Evolutionary conservation across 2,113 vertebrate genomes (phyloP).

Genomic region (Dipodomys spectabilis): DNA sequence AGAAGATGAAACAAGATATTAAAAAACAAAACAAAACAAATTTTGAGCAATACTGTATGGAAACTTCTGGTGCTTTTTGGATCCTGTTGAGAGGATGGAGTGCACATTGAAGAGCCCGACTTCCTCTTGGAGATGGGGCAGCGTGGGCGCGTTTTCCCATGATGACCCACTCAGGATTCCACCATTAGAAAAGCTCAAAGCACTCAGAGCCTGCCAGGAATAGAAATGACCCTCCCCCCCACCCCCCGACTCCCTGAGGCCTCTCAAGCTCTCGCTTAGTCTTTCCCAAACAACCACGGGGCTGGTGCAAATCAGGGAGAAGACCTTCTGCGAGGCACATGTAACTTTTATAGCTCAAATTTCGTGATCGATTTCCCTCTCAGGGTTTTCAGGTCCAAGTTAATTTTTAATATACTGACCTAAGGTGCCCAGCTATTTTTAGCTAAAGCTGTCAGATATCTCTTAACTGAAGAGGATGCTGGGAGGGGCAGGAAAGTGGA

Average conservation of each 20-base stretch:
- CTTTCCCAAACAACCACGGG: neutral
- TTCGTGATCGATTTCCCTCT: slow-evolving; percentile 38
- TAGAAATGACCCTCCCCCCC: neutral
- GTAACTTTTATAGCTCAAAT: slow-evolving; percentile 44
- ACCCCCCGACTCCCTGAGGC: neutral
- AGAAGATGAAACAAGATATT: neutral
- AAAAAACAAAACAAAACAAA: neutral
- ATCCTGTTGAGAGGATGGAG: neutral
- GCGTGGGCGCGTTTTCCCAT: neutral
- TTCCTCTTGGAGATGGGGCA: neutral
- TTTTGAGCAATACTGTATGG: neutral
- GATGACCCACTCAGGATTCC: neutral
- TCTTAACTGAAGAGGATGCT: slow-evolving; percentile 23
- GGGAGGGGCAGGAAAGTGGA: neutral
- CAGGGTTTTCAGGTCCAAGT: slow-evolving; percentile 55
- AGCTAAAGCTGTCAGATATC: slow-evolving; percentile 38
- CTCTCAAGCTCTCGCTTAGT: fast-evolving
- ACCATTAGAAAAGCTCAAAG: neutral
- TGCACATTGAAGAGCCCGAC: neutral
- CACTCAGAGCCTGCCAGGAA: neutral
- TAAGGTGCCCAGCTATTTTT: slow-evolving; percentile 54
- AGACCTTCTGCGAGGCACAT: neutral
- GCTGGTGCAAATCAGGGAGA: neutral
- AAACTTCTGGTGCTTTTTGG: neutral
- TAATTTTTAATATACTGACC: slow-evolving; percentile 69